phyloP scores from a whole-genome alignment of 2,113 vertebrate genomes.

The Gymnobelideus leadbeateri region DNA sequence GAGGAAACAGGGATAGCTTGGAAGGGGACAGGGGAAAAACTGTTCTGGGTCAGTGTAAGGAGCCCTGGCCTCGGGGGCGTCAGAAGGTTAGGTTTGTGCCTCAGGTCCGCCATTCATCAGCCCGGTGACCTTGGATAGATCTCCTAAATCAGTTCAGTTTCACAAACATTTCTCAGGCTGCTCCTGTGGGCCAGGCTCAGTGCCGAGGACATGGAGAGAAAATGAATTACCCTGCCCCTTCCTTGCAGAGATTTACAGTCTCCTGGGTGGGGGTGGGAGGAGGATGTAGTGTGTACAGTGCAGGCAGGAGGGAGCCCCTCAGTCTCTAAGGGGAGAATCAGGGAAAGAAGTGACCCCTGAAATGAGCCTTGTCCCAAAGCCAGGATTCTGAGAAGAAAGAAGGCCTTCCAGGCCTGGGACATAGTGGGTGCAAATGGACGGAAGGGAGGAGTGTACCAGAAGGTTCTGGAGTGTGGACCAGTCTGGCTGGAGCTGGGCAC shows the following conservation, averaged over 20 bases:
- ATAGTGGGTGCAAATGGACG: not conserved
- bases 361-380: not conserved
- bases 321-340: not conserved
- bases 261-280: not conserved
- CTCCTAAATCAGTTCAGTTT: no score
- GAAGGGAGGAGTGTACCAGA: not conserved
- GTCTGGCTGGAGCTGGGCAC: not conserved
- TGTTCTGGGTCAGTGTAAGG: not conserved
- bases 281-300: not conserved
- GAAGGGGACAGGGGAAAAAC: not conserved
- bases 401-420: no score
- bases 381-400: no score
- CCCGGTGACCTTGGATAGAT: not conserved
- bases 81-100: not conserved
- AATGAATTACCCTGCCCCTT: not conserved
- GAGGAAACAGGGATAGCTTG: not conserved
- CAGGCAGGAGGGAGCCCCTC: not conserved
- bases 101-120: not conserved
- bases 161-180: not conserved
- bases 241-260: not conserved
- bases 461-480: not conserved
- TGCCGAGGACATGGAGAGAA: not conserved
- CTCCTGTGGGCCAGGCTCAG: not conserved
- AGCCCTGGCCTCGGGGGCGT: not conserved
- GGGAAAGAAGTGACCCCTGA: not conserved